A percentile compares a stretch with the other conserved stretches of the same genome.
phyloP scores from a whole-genome alignment of 2,888 invertebrate genomes.

The Steinernema hermaphroditum region DNA sequence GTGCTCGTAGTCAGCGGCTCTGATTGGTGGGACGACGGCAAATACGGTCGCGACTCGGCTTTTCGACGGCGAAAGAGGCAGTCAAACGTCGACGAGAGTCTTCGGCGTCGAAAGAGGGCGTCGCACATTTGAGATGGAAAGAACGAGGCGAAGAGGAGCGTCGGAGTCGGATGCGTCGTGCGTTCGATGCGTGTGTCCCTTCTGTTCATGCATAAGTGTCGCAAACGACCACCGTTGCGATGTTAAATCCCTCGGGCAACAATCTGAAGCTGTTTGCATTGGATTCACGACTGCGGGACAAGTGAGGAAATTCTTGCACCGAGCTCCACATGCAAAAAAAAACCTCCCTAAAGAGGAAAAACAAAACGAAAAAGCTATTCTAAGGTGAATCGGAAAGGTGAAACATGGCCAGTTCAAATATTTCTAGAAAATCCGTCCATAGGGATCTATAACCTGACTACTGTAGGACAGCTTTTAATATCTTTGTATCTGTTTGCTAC shows the following conservation, averaged over 20 bases:
- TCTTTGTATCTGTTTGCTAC: no score
- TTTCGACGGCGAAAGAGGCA: constrained; percentile 14
- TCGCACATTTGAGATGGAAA: neutral
- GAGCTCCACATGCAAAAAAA: no score
- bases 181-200: constrained; percentile 6
- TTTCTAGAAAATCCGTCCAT: no score
- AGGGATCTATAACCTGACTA: no score
- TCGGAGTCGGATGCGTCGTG: neutral
- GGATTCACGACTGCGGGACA: neutral
- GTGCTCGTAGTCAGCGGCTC: constrained; percentile 19
- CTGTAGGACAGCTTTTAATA: no score
- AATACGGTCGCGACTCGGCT: constrained; percentile 28
- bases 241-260: constrained; percentile 8
- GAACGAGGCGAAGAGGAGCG: neutral
- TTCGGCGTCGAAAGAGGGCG: constrained; percentile 16
- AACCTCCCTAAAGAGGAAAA: no score
- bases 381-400: no score
- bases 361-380: no score
- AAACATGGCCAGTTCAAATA: no score
- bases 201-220: constrained; percentile 21
- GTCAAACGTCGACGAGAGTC: neutral
- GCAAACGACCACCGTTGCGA: neutral
- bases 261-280: neutral
- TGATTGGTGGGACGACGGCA: constrained; percentile 28
- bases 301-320: no score